Conservation (phyloP, 1,140 invertebrate genomes). For the Macrosteles quadrilineatus region DNA sequence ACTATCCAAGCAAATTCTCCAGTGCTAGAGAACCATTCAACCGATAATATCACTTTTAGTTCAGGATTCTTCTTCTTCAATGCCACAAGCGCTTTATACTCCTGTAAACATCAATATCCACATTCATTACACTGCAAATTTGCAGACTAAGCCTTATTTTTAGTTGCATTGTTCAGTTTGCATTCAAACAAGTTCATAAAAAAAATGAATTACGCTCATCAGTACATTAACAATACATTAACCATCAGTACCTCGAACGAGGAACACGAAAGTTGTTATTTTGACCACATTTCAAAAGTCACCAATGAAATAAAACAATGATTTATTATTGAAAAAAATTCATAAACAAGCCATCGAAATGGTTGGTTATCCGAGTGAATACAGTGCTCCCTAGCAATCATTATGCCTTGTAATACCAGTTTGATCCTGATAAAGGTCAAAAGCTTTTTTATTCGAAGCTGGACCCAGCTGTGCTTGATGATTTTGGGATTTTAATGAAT, state of each 20-base stretch:
- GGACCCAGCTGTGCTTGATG: too few species aligned
- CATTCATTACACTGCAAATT: constrained; percentile 32
- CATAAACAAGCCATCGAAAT: too few species aligned
- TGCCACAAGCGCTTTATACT: constrained; percentile 57
- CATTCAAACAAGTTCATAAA: background rate
- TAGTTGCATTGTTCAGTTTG: background rate
- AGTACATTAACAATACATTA: background rate
- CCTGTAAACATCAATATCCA: constrained; percentile 41
- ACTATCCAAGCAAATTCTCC: constrained; percentile 70
- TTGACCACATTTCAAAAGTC: background rate
- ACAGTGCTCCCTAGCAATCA: too few species aligned
- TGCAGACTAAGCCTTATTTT: background rate
- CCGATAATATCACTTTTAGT: constrained; percentile 75
- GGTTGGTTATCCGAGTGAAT: too few species aligned
- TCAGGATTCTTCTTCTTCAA: constrained; percentile 66
- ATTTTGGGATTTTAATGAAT: too few species aligned
- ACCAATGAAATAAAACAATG: too few species aligned
- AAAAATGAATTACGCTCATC: background rate
- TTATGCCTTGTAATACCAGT: too few species aligned
- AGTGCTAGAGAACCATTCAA: constrained; percentile 65
- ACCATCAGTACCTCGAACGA: background rate
- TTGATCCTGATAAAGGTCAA: too few species aligned
- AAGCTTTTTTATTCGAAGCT: too few species aligned
- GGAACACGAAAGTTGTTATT: background rate
- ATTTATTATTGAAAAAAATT: too few species aligned